Evolutionary conservation across 1,140 invertebrate genomes (phyloP).

Genomic region (Eurosta solidaginis): DNA sequence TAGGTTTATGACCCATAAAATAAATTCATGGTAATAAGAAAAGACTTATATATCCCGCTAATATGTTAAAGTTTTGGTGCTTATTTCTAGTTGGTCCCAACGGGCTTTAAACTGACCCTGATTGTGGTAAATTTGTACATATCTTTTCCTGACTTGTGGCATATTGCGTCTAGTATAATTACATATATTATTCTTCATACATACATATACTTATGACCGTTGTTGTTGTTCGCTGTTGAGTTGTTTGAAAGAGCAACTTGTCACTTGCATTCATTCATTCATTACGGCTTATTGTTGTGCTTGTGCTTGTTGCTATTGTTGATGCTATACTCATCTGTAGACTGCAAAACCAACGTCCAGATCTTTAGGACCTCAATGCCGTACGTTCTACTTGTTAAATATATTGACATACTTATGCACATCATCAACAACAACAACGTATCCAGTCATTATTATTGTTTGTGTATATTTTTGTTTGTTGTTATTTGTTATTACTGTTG

Average conservation of each 20-base stretch:
- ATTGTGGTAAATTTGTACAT: too few species aligned
- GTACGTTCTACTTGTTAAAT: too few species aligned
- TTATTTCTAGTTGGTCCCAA: too few species aligned
- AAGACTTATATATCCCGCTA: too few species aligned
- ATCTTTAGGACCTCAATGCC: background rate
- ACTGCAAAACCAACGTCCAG: background rate
- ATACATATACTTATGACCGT: background rate
- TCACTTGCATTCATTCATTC: slow-evolving; percentile 14
- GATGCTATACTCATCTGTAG: background rate
- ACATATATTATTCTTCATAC: too few species aligned
- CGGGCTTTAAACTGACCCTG: too few species aligned
- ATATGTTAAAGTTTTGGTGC: too few species aligned
- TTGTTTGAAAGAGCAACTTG: slow-evolving; percentile 3
- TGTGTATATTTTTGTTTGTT: background rate
- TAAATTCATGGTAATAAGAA: too few species aligned
- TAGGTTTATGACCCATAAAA: too few species aligned
- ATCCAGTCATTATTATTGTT: background rate
- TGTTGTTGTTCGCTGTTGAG: background rate
- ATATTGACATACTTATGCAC: background rate
- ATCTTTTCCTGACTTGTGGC: background rate
- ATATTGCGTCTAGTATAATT: too few species aligned
- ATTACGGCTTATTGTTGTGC: background rate
- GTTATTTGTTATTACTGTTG: background rate
- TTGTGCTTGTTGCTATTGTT: background rate
- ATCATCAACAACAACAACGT: too few species aligned